These are phyloP conservation scores for Cephus runcator DNA, from an alignment of 2,888 invertebrate genomes.

Conservation along the genomic window DNA sequence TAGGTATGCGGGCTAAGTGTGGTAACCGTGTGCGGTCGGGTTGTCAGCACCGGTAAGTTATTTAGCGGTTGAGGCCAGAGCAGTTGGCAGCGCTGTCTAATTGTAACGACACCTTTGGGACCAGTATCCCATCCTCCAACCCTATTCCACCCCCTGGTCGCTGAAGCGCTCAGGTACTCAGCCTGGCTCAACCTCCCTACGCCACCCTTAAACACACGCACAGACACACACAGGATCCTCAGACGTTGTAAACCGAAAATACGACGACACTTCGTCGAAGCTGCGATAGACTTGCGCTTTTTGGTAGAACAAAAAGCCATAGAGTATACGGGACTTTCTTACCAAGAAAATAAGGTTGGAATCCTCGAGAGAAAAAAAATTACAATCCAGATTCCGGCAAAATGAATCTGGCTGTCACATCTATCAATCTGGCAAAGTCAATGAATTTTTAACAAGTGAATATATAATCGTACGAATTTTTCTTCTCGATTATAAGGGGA, in stretches of 20 bases:
- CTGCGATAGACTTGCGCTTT: conserved; percentile 14
- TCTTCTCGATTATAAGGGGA: neutral
- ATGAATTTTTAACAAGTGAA: neutral
- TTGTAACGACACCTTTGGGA: conserved; percentile 64
- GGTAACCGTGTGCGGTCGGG: conserved; percentile 54
- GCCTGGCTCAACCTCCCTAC: conserved; percentile 12
- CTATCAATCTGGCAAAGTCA: neutral
- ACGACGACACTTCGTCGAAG: conserved; percentile 52
- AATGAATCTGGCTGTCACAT: neutral
- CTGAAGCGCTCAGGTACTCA: conserved; percentile 46
- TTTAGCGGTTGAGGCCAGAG: conserved; percentile 59
- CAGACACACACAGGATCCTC: conserved; percentile 8
- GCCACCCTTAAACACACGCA: conserved; percentile 20
- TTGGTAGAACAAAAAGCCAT: neutral
- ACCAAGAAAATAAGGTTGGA: conserved; percentile 10
- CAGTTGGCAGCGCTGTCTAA: conserved; percentile 63
- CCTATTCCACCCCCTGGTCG: conserved; percentile 40
- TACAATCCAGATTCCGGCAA: neutral
- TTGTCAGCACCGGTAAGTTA: conserved; percentile 64
- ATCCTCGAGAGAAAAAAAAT: neutral
- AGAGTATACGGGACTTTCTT: conserved; percentile 25
- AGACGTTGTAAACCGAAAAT: conserved; percentile 57
- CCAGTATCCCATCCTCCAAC: conserved; percentile 35
- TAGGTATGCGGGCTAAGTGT: conserved; percentile 28
- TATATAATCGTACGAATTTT: neutral